Base-by-base conservation (phyloP, 2,888 invertebrate genomes). In the Panzeria rudis region DNA sequence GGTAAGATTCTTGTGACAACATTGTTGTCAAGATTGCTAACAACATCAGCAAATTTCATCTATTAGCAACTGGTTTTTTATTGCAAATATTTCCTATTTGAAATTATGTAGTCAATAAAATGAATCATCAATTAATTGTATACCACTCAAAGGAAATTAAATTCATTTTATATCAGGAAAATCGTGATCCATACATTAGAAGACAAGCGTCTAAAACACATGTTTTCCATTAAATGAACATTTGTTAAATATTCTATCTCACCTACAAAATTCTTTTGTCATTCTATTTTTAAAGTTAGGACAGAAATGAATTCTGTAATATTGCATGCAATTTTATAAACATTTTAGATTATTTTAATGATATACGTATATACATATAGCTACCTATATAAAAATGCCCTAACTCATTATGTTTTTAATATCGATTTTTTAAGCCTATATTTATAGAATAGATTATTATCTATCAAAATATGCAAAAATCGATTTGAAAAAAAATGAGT, bases 181-280 rank as follows among this genome's bases (percentile, higher is more conserved):
- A 69, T 76, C 81, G 81, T 81, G 75, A 75, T 62, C 69, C 17
- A 62, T 17, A 4, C 3, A 69, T 3, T 3, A n/a, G 32, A 20
- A 20, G 23, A 0, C 15, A 38, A 35, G 17, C 8, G 72, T 72
- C 35, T 50, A 7, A 78, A 79, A 72, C 79, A 80, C 15, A 71
- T 79, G 61, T 73, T 52, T 68, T n/a, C 29, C 38, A 75, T 75
- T 81, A 69, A 54, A 17, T 29, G n/a, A 54, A 35, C 47, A 69
- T 54, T 71, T 44, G 7, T 13, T 20, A 62, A 68, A 69, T 44
- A 38, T 38, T 25, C 38, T 25, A 47, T 64, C 32, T 54, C 71
- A 72, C 62, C 32, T 23, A 54, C 25, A 71, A 52, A 59, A 38
- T 8, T 13, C 17, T 20, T 44, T 20, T 17, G 59, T 56, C 54